Evolutionary conservation across 2,113 vertebrate genomes (phyloP).

Genomic region (Girardinichthys multiradiatus): DNA sequence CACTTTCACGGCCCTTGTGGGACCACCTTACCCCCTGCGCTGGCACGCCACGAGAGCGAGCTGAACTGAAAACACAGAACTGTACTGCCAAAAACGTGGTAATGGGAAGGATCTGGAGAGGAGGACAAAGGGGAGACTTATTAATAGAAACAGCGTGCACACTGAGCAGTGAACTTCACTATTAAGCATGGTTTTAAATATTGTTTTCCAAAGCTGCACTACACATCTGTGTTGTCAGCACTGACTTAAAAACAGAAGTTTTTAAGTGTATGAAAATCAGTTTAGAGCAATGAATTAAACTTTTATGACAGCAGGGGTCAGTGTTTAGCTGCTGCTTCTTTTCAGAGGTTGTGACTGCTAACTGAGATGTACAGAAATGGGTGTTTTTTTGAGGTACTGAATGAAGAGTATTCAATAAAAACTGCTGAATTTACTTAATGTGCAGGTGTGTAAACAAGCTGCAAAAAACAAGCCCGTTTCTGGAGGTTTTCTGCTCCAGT

Average conservation of each 20-base stretch:
- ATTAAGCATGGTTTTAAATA: neutral
- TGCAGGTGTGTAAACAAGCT: neutral
- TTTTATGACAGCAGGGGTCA: constrained; percentile 62
- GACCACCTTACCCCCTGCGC: constrained; percentile 86
- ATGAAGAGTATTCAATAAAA: neutral
- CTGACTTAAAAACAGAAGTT: neutral
- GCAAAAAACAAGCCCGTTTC: neutral
- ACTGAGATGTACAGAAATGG: constrained; percentile 20
- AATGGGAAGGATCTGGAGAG: neutral
- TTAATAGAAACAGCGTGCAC: neutral
- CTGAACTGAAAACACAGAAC: constrained; percentile 37
- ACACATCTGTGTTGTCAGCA: neutral
- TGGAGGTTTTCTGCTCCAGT: neutral
- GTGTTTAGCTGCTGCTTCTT: constrained; percentile 54
- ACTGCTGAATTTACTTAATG: neutral
- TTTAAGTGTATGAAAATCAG: neutral
- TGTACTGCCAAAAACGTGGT: neutral
- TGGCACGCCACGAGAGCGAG: constrained; percentile 84
- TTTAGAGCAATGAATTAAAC: neutral
- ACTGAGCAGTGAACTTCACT: neutral
- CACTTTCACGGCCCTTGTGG: constrained; percentile 94
- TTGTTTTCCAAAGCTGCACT: neutral
- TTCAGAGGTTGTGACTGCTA: constrained; percentile 19
- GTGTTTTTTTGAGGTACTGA: neutral
- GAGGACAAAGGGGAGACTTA: neutral